Conservation (phyloP, 2,797 vertebrate genomes). For the Nasua narica region DNA sequence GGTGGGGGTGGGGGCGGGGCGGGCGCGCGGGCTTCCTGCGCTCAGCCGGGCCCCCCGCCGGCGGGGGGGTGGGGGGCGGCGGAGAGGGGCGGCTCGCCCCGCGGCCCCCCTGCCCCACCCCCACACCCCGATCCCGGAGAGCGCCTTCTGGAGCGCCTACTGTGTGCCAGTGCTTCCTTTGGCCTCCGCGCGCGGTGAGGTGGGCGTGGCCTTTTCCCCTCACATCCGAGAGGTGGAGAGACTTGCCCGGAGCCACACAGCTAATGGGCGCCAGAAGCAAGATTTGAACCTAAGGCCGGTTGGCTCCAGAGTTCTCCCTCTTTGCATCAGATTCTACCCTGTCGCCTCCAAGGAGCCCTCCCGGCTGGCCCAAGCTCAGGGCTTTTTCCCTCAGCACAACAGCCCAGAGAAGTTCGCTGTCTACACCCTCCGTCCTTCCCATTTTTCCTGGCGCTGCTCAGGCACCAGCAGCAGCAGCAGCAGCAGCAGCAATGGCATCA, state of each 20-base stretch:
- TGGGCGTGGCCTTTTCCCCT: background rate
- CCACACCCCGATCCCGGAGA: background rate
- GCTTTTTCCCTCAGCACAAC: background rate
- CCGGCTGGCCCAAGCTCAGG: background rate
- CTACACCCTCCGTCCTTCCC: accelerated
- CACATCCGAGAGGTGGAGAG: background rate
- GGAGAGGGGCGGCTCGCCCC: background rate
- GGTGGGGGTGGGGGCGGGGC: constrained; percentile 17
- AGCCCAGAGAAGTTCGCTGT: accelerated
- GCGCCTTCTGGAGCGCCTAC: background rate
- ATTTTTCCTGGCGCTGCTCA: background rate
- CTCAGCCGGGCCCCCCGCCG: background rate
- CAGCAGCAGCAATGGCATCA: background rate
- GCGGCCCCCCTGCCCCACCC: background rate
- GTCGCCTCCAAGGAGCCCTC: background rate
- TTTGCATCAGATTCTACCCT: background rate
- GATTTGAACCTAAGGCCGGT: background rate
- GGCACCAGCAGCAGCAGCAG: too few species aligned
- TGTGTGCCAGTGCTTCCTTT: background rate
- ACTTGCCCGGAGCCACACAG: background rate
- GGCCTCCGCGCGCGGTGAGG: background rate
- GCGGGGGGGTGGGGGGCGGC: too few species aligned
- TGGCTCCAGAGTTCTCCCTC: background rate
- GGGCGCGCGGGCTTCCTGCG: background rate
- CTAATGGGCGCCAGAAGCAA: background rate